Evolutionary conservation across 2,113 vertebrate genomes (phyloP).

Genomic region (Leucoraja erinaceus): DNA sequence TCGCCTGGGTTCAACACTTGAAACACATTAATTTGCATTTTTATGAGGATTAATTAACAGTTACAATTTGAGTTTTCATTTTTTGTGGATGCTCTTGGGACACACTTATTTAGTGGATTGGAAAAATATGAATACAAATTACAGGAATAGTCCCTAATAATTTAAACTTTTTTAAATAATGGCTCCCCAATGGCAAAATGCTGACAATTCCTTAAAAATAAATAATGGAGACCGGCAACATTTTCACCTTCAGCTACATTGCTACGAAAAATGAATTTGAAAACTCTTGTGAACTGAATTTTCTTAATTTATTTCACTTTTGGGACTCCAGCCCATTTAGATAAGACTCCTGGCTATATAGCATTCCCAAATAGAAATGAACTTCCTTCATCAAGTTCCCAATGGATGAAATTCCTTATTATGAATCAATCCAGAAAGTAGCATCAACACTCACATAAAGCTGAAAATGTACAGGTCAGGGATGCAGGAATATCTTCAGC

Average conservation of each 20-base stretch:
- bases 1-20: neutral
- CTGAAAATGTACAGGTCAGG: neutral
- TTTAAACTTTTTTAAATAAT: neutral
- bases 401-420: neutral
- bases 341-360: neutral
- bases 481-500: neutral
- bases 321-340: neutral
- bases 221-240: neutral
- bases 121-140: neutral
- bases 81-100: neutral
- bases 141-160: neutral
- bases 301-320: neutral
- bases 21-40: constrained; percentile 21
- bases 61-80: constrained; percentile 18
- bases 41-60: constrained; percentile 33
- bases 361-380: neutral
- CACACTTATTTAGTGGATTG: neutral
- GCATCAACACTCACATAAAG: neutral
- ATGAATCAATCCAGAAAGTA: neutral
- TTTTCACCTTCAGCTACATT: neutral
- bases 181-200: neutral
- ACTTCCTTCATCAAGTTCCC: neutral
- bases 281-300: neutral
- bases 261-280: neutral
- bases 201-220: neutral